phyloP scores from a whole-genome alignment of 2,888 invertebrate species.

The Meiosimyza decipiens region DNA sequence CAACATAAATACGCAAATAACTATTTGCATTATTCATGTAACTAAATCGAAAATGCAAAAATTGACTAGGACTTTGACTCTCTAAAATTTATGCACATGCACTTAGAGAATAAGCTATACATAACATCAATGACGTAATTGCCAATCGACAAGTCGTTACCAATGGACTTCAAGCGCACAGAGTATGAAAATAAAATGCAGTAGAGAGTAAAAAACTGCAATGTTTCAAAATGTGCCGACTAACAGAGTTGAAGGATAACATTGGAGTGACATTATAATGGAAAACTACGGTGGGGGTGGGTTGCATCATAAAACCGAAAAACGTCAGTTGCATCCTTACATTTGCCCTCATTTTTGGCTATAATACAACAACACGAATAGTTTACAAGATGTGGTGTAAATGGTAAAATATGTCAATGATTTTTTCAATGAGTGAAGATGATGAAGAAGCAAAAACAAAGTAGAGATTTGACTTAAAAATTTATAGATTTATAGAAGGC shows the following conservation, averaged over 20 bases:
- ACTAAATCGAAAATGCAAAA: background rate
- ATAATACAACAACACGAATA: no score
- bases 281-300: no score
- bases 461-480: no score
- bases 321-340: slow-evolving; percentile 54
- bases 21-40: slow-evolving; percentile 28
- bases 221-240: background rate
- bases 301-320: slow-evolving; percentile 30
- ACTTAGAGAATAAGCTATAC: background rate
- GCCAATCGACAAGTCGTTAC: slow-evolving; percentile 30
- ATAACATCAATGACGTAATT: slow-evolving; percentile 33
- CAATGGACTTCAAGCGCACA: slow-evolving; percentile 26
- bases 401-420: no score
- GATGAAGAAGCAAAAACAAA: no score
- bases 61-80: background rate
- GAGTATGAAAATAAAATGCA: background rate
- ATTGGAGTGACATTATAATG: no score
- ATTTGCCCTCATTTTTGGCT: slow-evolving; percentile 52
- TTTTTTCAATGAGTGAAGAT: no score
- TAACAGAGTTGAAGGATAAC: background rate
- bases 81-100: slow-evolving; percentile 19
- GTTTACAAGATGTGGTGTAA: no score
- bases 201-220: background rate
- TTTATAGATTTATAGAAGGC: no score
- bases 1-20: background rate